Base-by-base conservation (phyloP, 1,140 invertebrate genomes). In the Hypsibius dujardini region DNA sequence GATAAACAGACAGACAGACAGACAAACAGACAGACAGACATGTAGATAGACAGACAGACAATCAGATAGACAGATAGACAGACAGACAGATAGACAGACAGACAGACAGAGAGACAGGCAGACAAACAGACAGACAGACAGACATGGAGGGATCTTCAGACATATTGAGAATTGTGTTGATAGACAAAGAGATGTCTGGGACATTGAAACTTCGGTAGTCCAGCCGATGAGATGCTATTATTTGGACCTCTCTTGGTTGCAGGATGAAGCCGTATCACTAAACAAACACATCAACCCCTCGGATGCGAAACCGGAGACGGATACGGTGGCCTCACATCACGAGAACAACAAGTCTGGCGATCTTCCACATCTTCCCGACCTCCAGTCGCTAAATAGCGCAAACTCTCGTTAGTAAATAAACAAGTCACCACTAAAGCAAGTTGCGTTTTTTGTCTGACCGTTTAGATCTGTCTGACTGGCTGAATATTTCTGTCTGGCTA, bases 401-500 rank as follows among this genome's bases (percentile, higher is more conserved):
- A 56, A 56, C 7, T n/a, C 50, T 56, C 50, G 50, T 56, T 56
- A 56, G 50, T 56, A 56, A 56, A 56, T 56, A 56, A 7, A 56
- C n/a, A n/a, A n/a, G n/a, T n/a, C n/a, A n/a, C n/a, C n/a, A n/a
- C n/a, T n/a, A n/a, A n/a, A n/a, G n/a, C n/a, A n/a, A n/a, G n/a
- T n/a, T n/a, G n/a, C n/a, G n/a, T n/a, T 56, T 56, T 56, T 56
- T 56, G 7, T 56, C 50, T n/a, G n/a, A 7, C 50, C 50, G 7
- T 56, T 56, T n/a, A 56, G 7, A 56, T 7, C 50, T 56, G 50
- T 7, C 7, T 7, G 7, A 7, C n/a, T 7, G 50, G 50, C 50
- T 7, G 50, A 56, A 7, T 7, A 56, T 7, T n/a, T 56, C 50
- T 7, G n/a, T n/a, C 7, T 7, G 50, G n/a, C n/a, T n/a, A n/a